These are phyloP conservation scores for Ceratina australensis DNA, from an alignment of 1,140 invertebrate species.

Conservation along the genomic window DNA sequence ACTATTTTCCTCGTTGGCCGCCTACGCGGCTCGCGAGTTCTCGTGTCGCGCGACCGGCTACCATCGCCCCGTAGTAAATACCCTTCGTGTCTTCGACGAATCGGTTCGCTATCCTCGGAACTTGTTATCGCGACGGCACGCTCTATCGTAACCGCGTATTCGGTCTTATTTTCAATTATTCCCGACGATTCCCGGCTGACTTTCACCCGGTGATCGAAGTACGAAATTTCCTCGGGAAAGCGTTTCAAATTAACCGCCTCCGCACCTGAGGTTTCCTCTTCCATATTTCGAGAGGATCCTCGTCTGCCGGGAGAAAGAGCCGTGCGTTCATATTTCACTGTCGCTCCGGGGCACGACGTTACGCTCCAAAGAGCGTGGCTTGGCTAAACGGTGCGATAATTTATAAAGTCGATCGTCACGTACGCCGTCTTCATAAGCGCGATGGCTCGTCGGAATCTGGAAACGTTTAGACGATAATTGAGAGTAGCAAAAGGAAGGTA, in stretches of 20 bases:
- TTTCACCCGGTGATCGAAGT: constrained; percentile 50
- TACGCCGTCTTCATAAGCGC: too few relatives aligned
- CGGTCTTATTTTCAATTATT: constrained; percentile 60
- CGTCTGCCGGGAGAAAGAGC: constrained; percentile 14
- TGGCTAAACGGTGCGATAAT: constrained; percentile 22
- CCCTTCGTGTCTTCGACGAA: too few relatives aligned
- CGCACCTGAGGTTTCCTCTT: constrained; percentile 46
- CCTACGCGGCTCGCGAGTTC: background rate
- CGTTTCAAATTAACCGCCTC: constrained; percentile 58
- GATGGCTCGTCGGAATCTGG: background rate
- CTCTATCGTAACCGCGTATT: background rate
- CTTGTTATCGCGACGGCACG: too few relatives aligned
- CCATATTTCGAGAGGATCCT: constrained; percentile 17
- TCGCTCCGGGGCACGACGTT: constrained; percentile 27
- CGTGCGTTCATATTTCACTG: constrained; percentile 41
- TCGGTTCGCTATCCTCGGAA: too few relatives aligned
- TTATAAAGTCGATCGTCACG: constrained; percentile 11
- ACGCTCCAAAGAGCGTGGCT: background rate
- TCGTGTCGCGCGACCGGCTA: constrained; percentile 65
- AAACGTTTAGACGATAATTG: background rate
- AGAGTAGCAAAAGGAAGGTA: background rate
- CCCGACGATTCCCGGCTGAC: constrained; percentile 43
- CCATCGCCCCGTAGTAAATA: constrained; percentile 49
- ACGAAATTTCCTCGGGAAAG: constrained; percentile 37
- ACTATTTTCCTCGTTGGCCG: constrained; percentile 60